phyloP scores from a whole-genome alignment of 1,140 invertebrate species.

The Reticulitermes speratus region DNA sequence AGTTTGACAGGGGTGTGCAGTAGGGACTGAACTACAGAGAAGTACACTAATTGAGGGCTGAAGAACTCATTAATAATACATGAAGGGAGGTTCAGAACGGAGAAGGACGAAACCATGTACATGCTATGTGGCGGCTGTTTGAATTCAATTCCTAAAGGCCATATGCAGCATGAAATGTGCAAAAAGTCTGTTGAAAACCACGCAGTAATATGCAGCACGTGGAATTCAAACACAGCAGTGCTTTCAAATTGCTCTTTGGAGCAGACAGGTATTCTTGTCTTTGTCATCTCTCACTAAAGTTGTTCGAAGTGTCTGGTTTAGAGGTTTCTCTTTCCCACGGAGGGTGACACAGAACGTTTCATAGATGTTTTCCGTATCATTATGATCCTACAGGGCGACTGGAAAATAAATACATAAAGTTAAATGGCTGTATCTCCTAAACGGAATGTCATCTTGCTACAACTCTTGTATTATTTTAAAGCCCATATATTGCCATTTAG shows the following conservation, averaged over 20 bases:
- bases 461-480: too few species aligned
- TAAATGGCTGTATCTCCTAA: too few species aligned
- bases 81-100: constrained; percentile 6
- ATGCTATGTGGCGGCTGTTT: not conserved
- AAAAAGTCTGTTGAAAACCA: not conserved
- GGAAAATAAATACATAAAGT: too few species aligned
- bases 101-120: not conserved
- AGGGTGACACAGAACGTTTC: too few species aligned
- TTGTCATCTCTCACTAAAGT: too few species aligned
- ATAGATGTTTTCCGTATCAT: too few species aligned
- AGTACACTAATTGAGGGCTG: not conserved
- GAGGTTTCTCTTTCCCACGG: too few species aligned
- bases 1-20: not conserved
- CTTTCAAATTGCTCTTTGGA: not conserved
- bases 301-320: too few species aligned
- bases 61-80: constrained; percentile 4
- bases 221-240: not conserved
- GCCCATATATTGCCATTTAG: too few species aligned
- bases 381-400: too few species aligned
- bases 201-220: not conserved
- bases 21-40: not conserved
- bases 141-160: not conserved
- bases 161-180: not conserved
- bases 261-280: too few species aligned
- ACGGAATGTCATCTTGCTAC: too few species aligned